phyloP scores from a whole-genome alignment of 2,888 invertebrate species.

The Oscheius sp. region DNA sequence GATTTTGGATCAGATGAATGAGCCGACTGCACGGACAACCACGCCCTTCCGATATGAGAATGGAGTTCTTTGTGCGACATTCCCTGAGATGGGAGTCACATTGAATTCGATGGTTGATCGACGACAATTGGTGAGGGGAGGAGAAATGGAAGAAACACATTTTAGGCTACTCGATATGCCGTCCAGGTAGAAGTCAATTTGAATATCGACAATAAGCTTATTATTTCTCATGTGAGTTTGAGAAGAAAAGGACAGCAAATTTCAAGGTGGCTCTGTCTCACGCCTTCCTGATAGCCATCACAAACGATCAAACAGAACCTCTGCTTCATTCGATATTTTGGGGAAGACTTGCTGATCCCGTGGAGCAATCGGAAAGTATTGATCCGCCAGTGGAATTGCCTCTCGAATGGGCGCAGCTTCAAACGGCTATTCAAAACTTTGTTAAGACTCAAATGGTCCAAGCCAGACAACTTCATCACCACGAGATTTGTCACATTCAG shows the following conservation, averaged over 20 bases:
- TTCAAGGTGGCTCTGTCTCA: conserved; percentile 49
- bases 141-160: not conserved
- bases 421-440: conserved; percentile 45
- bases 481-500: conserved; percentile 54
- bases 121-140: not conserved
- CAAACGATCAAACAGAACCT: conserved; percentile 61
- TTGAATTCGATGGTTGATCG: conserved; percentile 14
- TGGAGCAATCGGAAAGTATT: conserved; percentile 35
- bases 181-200: conserved; percentile 54
- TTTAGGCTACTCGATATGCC: conserved; percentile 48
- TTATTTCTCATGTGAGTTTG: conserved; percentile 45
- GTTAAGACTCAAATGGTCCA: conserved; percentile 51
- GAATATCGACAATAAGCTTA: conserved; percentile 49
- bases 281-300: conserved; percentile 60
- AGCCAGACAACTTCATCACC: conserved; percentile 43
- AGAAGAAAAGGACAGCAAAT: no score
- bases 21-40: conserved; percentile 36
- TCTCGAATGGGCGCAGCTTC: conserved; percentile 38
- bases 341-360: conserved; percentile 50
- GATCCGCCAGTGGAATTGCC: conserved; percentile 15
- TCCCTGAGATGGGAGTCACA: conserved; percentile 56
- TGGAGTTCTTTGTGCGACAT: conserved; percentile 57
- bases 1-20: conserved; percentile 36
- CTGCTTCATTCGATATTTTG: conserved; percentile 59
- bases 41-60: conserved; percentile 55